Evolutionary conservation across 2,113 vertebrate species (phyloP).

Genomic region (Bufo gargarizans): DNA sequence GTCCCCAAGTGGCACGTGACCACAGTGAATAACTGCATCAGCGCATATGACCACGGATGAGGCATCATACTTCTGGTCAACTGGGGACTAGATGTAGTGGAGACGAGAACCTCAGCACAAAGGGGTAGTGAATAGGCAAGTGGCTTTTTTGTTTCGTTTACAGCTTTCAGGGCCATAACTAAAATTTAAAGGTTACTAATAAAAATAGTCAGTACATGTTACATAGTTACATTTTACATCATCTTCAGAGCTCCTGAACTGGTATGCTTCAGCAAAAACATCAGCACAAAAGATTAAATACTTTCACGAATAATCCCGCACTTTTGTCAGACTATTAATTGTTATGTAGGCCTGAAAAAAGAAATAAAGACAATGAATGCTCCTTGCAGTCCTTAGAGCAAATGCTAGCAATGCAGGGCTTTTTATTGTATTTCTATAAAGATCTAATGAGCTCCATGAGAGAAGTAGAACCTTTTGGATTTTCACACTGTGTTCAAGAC

Average conservation of each 20-base stretch:
- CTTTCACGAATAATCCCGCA: slow-evolving; percentile 72
- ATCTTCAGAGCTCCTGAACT: neutral
- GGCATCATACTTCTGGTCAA: too few species aligned
- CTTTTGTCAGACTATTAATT: slow-evolving; percentile 68
- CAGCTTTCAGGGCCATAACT: too few species aligned
- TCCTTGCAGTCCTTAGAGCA: slow-evolving; percentile 87
- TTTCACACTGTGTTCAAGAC: slow-evolving; percentile 92
- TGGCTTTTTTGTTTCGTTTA: too few species aligned
- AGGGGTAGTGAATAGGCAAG: too few species aligned
- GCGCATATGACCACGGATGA: too few species aligned
- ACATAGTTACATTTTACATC: neutral
- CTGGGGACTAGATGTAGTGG: too few species aligned
- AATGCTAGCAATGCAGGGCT: slow-evolving; percentile 89
- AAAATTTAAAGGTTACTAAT: too few species aligned
- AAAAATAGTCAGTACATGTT: neutral
- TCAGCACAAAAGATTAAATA: slow-evolving; percentile 63
- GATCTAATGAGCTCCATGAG: slow-evolving; percentile 96
- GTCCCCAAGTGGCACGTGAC: too few species aligned
- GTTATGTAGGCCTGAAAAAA: slow-evolving; percentile 72
- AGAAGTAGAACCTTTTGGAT: slow-evolving; percentile 86
- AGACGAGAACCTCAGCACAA: too few species aligned
- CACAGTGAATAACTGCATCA: too few species aligned
- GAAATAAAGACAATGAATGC: slow-evolving; percentile 79
- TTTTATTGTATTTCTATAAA: slow-evolving; percentile 95
- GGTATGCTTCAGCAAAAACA: neutral